A percentile compares a stretch with the other conserved stretches of the same genome.
These are phyloP conservation scores for Nyctalus aviator DNA, from an alignment of 2,797 vertebrate genomes.

Conservation along the genomic window DNA sequence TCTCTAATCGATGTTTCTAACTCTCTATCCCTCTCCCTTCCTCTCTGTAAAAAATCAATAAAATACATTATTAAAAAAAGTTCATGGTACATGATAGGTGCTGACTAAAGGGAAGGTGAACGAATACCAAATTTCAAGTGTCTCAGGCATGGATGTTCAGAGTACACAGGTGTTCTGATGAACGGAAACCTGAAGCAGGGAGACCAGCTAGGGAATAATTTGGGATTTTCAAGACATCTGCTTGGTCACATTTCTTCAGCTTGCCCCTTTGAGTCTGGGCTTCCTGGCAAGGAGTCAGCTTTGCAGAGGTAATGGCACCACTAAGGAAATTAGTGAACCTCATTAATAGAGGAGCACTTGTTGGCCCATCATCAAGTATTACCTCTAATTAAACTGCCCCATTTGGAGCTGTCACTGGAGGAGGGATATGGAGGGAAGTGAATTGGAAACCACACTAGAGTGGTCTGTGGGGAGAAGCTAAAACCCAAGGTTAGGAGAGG, in stretches of 20 bases:
- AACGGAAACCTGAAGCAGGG: background rate
- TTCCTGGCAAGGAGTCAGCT: constrained; percentile 62
- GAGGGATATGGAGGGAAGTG: constrained; percentile 73
- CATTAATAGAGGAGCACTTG: constrained; percentile 68
- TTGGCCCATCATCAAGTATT: constrained; percentile 72
- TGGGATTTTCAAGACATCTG: constrained; percentile 43
- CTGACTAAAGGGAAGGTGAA: background rate
- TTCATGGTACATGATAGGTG: background rate
- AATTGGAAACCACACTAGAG: constrained; percentile 75
- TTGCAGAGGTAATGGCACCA: constrained; percentile 65
- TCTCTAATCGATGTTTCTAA: no score
- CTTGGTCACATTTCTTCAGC: constrained; percentile 41
- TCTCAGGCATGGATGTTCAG: background rate
- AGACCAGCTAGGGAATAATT: background rate
- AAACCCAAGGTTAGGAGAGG: constrained; percentile 74
- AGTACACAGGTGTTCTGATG: background rate
- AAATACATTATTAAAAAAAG: background rate
- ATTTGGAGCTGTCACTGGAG: constrained; percentile 74
- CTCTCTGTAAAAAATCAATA: no score
- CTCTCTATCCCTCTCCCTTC: no score
- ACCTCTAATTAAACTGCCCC: constrained; percentile 79
- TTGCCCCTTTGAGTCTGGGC: constrained; percentile 30
- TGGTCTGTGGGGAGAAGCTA: constrained; percentile 69
- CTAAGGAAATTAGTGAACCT: constrained; percentile 74
- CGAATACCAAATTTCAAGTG: background rate